phyloP scores from a whole-genome alignment of 2,888 invertebrate genomes.

The Synanthedon formicaeformis region DNA sequence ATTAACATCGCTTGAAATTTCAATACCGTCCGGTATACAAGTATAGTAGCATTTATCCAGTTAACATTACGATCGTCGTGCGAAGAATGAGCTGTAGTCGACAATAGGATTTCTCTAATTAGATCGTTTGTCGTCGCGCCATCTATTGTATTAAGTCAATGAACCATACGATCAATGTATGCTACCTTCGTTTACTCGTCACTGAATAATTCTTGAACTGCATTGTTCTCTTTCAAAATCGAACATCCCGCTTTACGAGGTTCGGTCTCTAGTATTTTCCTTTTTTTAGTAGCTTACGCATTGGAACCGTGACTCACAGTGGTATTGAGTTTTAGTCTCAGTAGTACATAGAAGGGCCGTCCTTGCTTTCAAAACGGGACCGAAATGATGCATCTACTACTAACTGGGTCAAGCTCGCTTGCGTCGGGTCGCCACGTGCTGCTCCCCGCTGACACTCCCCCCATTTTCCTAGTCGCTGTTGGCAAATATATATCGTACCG shows the following conservation, averaged over 20 bases:
- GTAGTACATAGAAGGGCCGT: conserved; percentile 32
- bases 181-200: conserved; percentile 12
- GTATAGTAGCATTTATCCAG: background rate
- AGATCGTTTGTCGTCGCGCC: background rate
- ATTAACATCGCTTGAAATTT: background rate
- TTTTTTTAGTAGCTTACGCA: no score
- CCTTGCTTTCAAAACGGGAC: conserved; percentile 50
- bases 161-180: conserved; percentile 17
- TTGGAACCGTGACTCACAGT: no score
- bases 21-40: background rate
- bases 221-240: conserved; percentile 4
- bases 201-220: conserved; percentile 9
- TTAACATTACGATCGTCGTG: background rate
- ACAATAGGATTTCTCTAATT: background rate
- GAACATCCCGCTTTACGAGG: no score
- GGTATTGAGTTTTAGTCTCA: no score
- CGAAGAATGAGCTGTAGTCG: background rate
- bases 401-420: conserved; percentile 65
- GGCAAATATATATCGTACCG: conserved; percentile 18
- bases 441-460: conserved; percentile 15
- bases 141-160: conserved; percentile 27
- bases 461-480: conserved; percentile 7
- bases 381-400: conserved; percentile 61
- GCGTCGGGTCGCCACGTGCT: conserved; percentile 55
- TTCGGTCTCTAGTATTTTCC: no score